Percentiles rank a stretch among this genome's conserved stretches.
phyloP scores from a whole-genome alignment of 1,140 invertebrate genomes.

The Drosophila albomicans region DNA sequence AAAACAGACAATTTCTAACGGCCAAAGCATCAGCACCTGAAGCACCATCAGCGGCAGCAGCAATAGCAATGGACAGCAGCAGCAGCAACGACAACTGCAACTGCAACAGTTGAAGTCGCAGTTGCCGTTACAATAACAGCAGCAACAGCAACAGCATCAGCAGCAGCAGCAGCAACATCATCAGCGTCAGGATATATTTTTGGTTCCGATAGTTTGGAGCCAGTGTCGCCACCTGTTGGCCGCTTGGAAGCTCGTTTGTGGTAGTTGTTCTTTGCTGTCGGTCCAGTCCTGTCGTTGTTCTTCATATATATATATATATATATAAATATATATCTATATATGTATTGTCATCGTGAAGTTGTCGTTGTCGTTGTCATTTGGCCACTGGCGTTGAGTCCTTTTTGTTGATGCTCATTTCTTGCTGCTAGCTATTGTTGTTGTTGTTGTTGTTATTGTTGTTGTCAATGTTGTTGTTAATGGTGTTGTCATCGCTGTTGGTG shows the following conservation, averaged over 20 bases:
- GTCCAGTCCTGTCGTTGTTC: slow-evolving; percentile 29
- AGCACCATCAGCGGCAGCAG: slow-evolving; percentile 23
- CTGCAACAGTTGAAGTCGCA: slow-evolving; percentile 15
- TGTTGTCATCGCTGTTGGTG: slow-evolving; percentile 18
- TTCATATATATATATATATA: slow-evolving; percentile 13
- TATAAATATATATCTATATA: not conserved
- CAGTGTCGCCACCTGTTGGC: slow-evolving; percentile 41
- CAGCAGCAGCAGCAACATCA: slow-evolving; percentile 14
- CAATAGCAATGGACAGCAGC: slow-evolving; percentile 22
- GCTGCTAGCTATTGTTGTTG: slow-evolving; percentile 7
- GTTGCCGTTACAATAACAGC: slow-evolving; percentile 24
- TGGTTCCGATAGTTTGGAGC: slow-evolving; percentile 15
- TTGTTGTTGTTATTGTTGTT: slow-evolving; percentile 11
- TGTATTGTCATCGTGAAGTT: slow-evolving; percentile 11
- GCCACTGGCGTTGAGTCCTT: slow-evolving; percentile 40
- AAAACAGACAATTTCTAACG: slow-evolving; percentile 73
- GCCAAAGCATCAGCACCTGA: slow-evolving; percentile 41
- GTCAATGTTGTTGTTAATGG: slow-evolving; percentile 9
- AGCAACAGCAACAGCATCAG: slow-evolving; percentile 25
- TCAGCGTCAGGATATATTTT: slow-evolving; percentile 10
- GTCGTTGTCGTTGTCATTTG: slow-evolving; percentile 34
- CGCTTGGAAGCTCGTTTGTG: slow-evolving; percentile 79
- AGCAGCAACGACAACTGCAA: slow-evolving; percentile 2
- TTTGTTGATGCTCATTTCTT: slow-evolving; percentile 19
- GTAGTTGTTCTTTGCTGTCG: slow-evolving; percentile 43